Base-by-base conservation (phyloP, 2,797 vertebrate genomes). In the Chelidonichthys spinosus region DNA sequence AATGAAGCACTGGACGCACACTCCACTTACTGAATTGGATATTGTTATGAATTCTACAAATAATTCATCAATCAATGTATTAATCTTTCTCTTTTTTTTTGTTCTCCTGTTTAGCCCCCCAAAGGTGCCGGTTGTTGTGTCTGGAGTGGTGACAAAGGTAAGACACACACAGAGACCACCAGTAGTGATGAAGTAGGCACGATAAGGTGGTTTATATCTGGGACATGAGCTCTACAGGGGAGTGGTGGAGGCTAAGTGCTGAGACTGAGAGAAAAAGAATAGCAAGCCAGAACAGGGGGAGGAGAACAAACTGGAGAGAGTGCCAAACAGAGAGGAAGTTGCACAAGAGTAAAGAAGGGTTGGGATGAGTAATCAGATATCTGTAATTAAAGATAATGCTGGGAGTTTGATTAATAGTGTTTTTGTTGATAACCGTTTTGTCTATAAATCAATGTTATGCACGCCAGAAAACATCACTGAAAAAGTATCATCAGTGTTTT, bases 141-240 rank as follows among this genome's bases (percentile, higher is more conserved):
- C 97, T 17, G 97, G 97, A 71, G 97, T 96, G 73, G 89, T 98
- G 79, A 95, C 96, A 77, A 96, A 97, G 96, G 97, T 98, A 95
- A 95, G 90, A 82, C 40, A 66, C 18, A 43, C 59, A 47, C 66
- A 77, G 25, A 82, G 49, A 76, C 66, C 65, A 70, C 59, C 50
- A 55, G 50, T 53, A 44, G 54, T 69, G 64, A 53, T 71, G 46
- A 72, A 76, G 79, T 60, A 46, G 55, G 58, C n/a, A 54, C 65
- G 71, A 79, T 66, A 46, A 61, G 17, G 72, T 59, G 47, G 54
- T 83, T 64, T 76, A 61, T 82, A 81, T 78, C 72, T 89, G 81
- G 81, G 68, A 79, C 70, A 76, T 68, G 54, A 73, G 70, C 61
- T 76, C 75, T 69, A 53, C 66, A 50, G 80, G 71, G 25, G 69